Percentiles rank a stretch among this genome's conserved stretches.
These are phyloP conservation scores for Trogon surrucura DNA, from an alignment of 2,113 vertebrate species.

Conservation along the genomic window DNA sequence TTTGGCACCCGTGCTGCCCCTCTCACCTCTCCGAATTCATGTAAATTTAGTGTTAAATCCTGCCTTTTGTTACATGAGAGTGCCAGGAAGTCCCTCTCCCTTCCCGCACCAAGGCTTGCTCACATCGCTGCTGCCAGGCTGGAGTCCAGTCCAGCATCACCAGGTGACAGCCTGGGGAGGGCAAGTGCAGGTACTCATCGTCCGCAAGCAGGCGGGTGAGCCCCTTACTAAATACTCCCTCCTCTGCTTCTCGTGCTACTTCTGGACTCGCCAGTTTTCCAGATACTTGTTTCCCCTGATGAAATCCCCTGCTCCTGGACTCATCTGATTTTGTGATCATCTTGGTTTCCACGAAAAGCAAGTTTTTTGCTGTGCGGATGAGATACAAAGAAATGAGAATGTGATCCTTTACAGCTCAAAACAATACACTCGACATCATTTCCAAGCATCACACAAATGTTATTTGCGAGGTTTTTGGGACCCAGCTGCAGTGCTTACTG, in stretches of 20 bases:
- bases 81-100: slow-evolving; percentile 17
- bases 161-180: not conserved
- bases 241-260: not conserved
- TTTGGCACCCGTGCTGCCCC: slow-evolving; percentile 16
- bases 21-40: slow-evolving; percentile 52
- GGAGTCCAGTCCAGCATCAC: not conserved
- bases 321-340: not conserved
- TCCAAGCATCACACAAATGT: not conserved
- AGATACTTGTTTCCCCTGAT: not conserved
- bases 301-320: not conserved
- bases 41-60: slow-evolving; percentile 53
- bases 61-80: slow-evolving; percentile 25
- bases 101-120: not conserved
- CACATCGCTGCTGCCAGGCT: not conserved
- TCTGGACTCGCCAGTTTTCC: not conserved
- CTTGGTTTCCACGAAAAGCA: not conserved
- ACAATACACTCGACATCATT: not conserved
- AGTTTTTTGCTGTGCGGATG: not conserved
- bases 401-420: not conserved
- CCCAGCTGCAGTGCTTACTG: not conserved
- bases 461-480: not conserved
- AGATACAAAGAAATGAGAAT: not conserved
- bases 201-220: not conserved
- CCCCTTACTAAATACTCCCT: not conserved
- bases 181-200: not conserved